Evolutionary conservation across 2,797 vertebrate genomes (phyloP).

Genomic region (Argentina silus): DNA sequence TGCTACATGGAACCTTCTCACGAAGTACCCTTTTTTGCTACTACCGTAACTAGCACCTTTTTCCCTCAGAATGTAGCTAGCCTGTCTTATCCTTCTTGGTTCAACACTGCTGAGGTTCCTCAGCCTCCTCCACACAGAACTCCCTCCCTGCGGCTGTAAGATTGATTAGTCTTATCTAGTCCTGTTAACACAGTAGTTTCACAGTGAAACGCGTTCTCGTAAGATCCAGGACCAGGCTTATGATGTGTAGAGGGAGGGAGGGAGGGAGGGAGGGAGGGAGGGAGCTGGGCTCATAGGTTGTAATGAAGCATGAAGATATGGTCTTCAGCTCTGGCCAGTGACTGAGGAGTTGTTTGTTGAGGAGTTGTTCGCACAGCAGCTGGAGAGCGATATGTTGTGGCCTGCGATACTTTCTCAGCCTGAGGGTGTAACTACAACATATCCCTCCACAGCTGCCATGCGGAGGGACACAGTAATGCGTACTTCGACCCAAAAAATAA

Average conservation of each 20-base stretch:
- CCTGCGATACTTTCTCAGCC: too few relatives aligned
- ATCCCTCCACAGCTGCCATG: too few relatives aligned
- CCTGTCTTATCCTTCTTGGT: background rate
- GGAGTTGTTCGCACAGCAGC: background rate
- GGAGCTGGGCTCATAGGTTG: background rate
- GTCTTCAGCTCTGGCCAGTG: background rate
- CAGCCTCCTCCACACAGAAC: too few relatives aligned
- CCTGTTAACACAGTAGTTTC: conserved; percentile 8
- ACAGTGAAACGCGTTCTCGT: conserved; percentile 12
- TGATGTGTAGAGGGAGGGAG: background rate
- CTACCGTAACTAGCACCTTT: too few relatives aligned
- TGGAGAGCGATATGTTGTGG: too few relatives aligned
- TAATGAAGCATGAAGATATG: conserved; percentile 14
- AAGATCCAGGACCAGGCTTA: conserved; percentile 5
- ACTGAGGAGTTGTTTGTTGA: background rate
- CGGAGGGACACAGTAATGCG: too few relatives aligned
- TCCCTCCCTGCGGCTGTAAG: background rate
- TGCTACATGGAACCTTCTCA: too few relatives aligned
- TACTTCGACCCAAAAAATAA: too few relatives aligned
- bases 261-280: background rate
- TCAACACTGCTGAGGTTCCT: background rate
- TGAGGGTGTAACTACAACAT: too few relatives aligned
- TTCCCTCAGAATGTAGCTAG: too few relatives aligned
- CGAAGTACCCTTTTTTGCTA: too few relatives aligned
- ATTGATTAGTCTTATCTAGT: background rate